These are phyloP conservation scores for Papilio gigon DNA, from an alignment of 2,888 invertebrate species.

Conservation along the genomic window DNA sequence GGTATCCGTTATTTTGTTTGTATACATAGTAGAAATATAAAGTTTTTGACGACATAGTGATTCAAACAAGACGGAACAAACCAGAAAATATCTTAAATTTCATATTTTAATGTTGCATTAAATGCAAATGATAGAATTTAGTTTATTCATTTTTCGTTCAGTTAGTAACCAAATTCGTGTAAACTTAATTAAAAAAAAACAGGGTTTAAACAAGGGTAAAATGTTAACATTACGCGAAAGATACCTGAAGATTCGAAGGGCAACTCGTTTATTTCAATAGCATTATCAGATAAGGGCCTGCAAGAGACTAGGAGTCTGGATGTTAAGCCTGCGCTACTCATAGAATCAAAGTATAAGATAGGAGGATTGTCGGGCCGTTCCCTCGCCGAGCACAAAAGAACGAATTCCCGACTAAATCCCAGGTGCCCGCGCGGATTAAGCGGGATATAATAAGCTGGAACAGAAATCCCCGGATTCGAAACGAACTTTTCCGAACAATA, in stretches of 20 bases:
- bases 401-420: constrained; percentile 50
- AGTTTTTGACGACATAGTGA: too few species aligned
- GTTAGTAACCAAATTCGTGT: too few species aligned
- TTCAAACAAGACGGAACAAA: too few species aligned
- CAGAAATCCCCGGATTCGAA: constrained; percentile 51
- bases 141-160: too few species aligned
- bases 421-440: constrained; percentile 52
- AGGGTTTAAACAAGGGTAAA: background rate
- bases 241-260: background rate
- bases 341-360: constrained; percentile 42
- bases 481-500: constrained; percentile 58
- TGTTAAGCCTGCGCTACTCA: constrained; percentile 19
- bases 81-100: too few species aligned
- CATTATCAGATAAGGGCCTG: constrained; percentile 24
- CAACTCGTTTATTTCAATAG: constrained; percentile 28
- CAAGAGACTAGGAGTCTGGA: constrained; percentile 18
- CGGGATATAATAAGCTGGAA: constrained; percentile 54
- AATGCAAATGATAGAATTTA: too few species aligned
- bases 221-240: background rate
- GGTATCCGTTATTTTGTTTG: constrained; percentile 33
- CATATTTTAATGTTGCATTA: too few species aligned
- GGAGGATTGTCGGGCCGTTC: constrained; percentile 34
- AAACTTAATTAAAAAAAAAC: too few species aligned
- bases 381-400: constrained; percentile 43
- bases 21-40: background rate